Conservation (phyloP, 1,140 invertebrate species). For the Sipha flava region DNA sequence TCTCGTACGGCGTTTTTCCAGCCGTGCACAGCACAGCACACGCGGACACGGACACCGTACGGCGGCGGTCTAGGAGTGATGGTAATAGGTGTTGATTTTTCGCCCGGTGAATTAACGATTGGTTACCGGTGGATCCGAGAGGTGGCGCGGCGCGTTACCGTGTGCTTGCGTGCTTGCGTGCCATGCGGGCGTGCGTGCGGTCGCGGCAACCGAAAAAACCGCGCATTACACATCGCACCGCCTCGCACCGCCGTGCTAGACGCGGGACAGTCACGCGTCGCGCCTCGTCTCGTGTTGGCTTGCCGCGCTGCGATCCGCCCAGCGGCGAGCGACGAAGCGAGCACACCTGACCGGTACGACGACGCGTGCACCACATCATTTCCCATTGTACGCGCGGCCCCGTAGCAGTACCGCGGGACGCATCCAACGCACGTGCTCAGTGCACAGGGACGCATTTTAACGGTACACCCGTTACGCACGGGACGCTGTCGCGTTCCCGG, state of each 20-base stretch:
- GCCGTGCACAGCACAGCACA: not conserved
- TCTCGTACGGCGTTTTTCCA: not conserved
- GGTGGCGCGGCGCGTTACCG: not conserved
- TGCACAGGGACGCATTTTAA: no score
- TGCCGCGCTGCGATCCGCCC: not conserved
- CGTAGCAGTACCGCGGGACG: no score
- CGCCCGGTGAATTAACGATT: not conserved
- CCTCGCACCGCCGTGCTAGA: not conserved
- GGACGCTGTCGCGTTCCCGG: no score
- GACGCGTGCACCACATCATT: not conserved
- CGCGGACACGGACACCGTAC: not conserved
- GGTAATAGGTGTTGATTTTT: constrained; percentile 1
- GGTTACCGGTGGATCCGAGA: not conserved
- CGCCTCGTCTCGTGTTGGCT: not conserved
- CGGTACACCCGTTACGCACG: no score
- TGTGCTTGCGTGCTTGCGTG: no score
- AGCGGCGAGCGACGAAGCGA: no score
- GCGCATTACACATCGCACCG: not conserved
- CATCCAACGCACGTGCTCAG: no score
- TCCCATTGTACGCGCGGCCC: no score
- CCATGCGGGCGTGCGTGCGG: no score
- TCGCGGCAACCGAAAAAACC: no score
- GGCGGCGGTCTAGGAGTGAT: not conserved
- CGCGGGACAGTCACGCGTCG: not conserved
- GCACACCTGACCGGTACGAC: not conserved